Evolutionary conservation across 2,797 vertebrate genomes (phyloP).

Genomic region (Channallabes apus): DNA sequence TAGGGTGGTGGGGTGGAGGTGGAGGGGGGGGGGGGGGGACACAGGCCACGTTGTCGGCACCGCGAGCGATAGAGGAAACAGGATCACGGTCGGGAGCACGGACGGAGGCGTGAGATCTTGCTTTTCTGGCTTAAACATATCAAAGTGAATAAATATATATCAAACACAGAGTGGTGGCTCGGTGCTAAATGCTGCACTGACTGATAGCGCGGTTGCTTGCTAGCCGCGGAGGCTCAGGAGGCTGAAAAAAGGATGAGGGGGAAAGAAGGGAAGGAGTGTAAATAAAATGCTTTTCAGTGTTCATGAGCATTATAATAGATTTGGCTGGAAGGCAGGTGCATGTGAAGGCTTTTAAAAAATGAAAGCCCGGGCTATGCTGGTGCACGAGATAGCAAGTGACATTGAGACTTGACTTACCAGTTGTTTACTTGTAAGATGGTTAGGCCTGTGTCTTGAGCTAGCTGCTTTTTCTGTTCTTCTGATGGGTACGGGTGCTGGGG

Average conservation of each 20-base stretch:
- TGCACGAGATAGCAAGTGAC: slow-evolving; percentile 58
- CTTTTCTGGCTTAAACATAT: slow-evolving; percentile 76
- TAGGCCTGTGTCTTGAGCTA: slow-evolving; percentile 99
- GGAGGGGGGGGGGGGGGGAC: slow-evolving; percentile 67
- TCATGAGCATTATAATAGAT: slow-evolving; percentile 62
- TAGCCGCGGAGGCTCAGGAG: slow-evolving; percentile 57
- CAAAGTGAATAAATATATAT: slow-evolving; percentile 77
- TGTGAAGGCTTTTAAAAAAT: slow-evolving; percentile 67
- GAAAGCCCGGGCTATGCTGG: slow-evolving; percentile 67
- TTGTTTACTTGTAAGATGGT: slow-evolving; percentile 99
- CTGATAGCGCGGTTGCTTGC: slow-evolving; percentile 59
- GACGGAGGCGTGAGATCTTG: slow-evolving; percentile 56
- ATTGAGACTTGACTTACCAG: slow-evolving; percentile 87
- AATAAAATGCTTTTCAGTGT: slow-evolving; percentile 74
- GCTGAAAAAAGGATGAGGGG: slow-evolving; percentile 13
- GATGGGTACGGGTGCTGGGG: slow-evolving; percentile 97
- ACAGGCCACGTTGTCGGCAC: slow-evolving; percentile 51
- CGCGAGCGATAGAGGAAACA: slow-evolving; percentile 60
- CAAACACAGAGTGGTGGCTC: slow-evolving; percentile 70
- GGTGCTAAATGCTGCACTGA: slow-evolving; percentile 65
- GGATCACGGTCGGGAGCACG: slow-evolving; percentile 56
- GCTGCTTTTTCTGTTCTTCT: slow-evolving; percentile 99
- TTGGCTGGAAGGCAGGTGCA: slow-evolving; percentile 61
- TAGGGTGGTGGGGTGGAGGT: slow-evolving; percentile 67
- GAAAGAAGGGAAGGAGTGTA: slow-evolving; percentile 53